Base-by-base conservation (phyloP, 2,113 vertebrate species). In the Planiliza haematocheilus region DNA sequence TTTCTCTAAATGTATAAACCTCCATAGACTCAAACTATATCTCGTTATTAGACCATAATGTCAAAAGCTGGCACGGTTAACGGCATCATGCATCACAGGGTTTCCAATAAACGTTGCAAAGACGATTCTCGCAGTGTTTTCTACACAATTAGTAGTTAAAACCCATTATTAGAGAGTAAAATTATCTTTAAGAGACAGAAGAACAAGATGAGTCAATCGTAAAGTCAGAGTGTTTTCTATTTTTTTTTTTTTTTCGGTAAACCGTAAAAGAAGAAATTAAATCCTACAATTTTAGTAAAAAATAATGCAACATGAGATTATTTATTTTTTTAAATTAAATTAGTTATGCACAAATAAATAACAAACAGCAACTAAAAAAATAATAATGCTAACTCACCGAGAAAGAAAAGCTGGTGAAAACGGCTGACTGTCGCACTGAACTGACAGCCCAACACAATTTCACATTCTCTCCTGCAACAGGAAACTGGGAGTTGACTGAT, bases 401-500 rank as follows among this genome's bases (percentile, higher is more conserved):
- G 13, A 66, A 56, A 37, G 65, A 60, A 21, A n/a, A 24, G 43
- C 1, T 51, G 55, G 38, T 6, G 9, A 46, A 66, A 30, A 20
- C 2, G 8, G 24, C 70, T 45, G 74, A 18, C 66, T 52, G 43
- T 39, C 20, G 30, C 43, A 68, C 13, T 13, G 6, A 48, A 9
- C 11, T 51, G 52, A 2, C 10, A 8, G 38, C 45, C 48, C 14
- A 17, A 58, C 18, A 0, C 24, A 7, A 60, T 8, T 18, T 59
- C 45, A 73, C 51, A 37, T 24, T 38, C 21, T 12, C 17, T 51
- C 34, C 17, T 48, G 69, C 37, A 79, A 87, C 68, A 87, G 85
- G 87, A 87, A 87, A 72, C 67, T 57, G 38, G 12, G 4, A 34
- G 16, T 1, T 59, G 34, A 49, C 34, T 60, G 49, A 85, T 68